phyloP scores from a whole-genome alignment of 1,140 invertebrate species.

The Littorina saxatilis region DNA sequence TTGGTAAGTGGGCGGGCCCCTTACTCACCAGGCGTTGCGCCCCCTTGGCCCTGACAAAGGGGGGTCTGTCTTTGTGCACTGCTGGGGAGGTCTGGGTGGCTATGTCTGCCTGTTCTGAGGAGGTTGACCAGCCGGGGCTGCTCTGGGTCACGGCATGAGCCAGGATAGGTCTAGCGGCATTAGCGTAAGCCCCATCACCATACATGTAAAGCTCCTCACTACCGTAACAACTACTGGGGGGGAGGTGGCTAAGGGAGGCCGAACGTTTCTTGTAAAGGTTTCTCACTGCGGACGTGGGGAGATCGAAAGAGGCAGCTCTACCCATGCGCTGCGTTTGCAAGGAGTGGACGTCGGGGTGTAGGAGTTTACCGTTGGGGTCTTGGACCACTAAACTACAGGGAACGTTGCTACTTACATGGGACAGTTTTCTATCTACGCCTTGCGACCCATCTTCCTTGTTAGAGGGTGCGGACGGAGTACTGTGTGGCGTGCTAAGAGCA shows the following conservation, averaged over 20 bases:
- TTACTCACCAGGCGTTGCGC: slow-evolving; percentile 20
- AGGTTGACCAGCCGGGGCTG: not conserved
- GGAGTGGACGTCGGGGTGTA: not conserved
- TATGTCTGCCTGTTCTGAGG: slow-evolving; percentile 33
- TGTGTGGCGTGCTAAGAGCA: slow-evolving; percentile 2
- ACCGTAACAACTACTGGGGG: slow-evolving; percentile 3
- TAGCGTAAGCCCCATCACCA: slow-evolving; percentile 28
- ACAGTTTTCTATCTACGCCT: slow-evolving; percentile 26
- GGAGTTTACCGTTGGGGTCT: slow-evolving; percentile 20
- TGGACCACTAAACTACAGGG: slow-evolving; percentile 11
- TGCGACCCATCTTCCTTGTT: slow-evolving; percentile 39
- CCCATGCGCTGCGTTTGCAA: not conserved
- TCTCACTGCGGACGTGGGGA: not conserved
- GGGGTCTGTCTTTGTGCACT: slow-evolving; percentile 14
- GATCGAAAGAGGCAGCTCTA: slow-evolving; percentile 38
- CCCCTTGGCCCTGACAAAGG: slow-evolving; percentile 19
- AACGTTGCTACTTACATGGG: slow-evolving; percentile 26
- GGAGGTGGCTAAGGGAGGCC: slow-evolving; percentile 30
- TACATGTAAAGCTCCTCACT: slow-evolving; percentile 20
- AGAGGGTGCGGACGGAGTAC: slow-evolving; percentile 43
- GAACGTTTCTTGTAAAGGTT: slow-evolving; percentile 32
- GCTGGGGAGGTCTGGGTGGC: slow-evolving; percentile 44
- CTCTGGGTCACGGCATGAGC: slow-evolving; percentile 18
- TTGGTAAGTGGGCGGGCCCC: too few relatives aligned
- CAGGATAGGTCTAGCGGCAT: not conserved